phyloP scores from a whole-genome alignment of 2,888 invertebrate species.

The Yponomeuta evonymella region DNA sequence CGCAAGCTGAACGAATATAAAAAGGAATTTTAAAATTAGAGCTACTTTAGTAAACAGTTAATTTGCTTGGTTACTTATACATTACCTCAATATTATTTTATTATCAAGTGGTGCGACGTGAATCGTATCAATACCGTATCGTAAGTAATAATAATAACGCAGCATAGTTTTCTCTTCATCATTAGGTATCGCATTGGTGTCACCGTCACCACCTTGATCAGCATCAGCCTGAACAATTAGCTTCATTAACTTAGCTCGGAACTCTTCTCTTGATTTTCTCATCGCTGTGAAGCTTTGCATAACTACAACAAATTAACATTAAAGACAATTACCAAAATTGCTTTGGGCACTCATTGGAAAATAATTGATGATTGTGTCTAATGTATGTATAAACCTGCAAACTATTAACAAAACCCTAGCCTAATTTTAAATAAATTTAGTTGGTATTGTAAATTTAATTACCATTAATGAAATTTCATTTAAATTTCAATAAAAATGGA shows the following conservation, averaged over 20 bases:
- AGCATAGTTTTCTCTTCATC: constrained; percentile 81
- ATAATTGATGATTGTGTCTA: too few relatives aligned
- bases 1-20: too few relatives aligned
- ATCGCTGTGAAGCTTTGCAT: constrained; percentile 81
- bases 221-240: constrained; percentile 79
- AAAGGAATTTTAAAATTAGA: too few relatives aligned
- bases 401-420: too few relatives aligned
- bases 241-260: constrained; percentile 85
- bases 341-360: not conserved
- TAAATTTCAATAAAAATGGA: too few relatives aligned
- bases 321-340: not conserved
- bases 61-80: not conserved
- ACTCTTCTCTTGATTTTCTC: constrained; percentile 86
- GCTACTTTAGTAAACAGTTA: not conserved
- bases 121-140: constrained; percentile 92
- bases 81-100: constrained; percentile 80
- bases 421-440: too few relatives aligned
- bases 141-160: constrained; percentile 93
- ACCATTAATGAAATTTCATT: too few relatives aligned
- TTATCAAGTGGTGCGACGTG: constrained; percentile 90
- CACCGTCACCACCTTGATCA: constrained; percentile 44
- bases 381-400: too few relatives aligned
- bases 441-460: too few relatives aligned
- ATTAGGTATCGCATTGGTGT: constrained; percentile 64
- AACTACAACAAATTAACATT: constrained; percentile 42